phyloP scores from a whole-genome alignment of 2,888 invertebrate genomes.

The Orthonychiurus folsomi region DNA sequence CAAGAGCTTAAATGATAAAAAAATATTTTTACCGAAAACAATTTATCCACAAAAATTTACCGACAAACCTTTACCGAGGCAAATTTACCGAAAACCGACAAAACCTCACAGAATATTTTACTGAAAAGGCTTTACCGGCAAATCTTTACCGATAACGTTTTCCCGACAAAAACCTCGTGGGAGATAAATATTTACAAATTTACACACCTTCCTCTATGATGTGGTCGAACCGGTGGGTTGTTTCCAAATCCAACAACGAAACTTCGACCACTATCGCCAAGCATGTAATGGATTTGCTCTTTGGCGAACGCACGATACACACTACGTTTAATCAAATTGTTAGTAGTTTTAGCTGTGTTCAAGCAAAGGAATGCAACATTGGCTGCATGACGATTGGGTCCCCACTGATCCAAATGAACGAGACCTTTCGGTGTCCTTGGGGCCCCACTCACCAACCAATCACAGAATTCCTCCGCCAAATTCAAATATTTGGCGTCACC shows the following conservation, averaged over 20 bases:
- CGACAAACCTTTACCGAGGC: not conserved
- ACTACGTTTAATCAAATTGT: not conserved
- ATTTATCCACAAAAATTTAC: not conserved
- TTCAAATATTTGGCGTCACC: not conserved
- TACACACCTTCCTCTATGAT: slow-evolving; percentile 44
- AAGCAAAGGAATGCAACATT: slow-evolving; percentile 5
- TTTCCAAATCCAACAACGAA: slow-evolving; percentile 52
- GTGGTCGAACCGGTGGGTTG: slow-evolving; percentile 50
- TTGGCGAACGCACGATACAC: slow-evolving; percentile 49
- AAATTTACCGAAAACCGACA: no score
- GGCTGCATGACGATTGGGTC: not conserved
- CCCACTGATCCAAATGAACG: not conserved
- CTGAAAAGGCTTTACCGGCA: slow-evolving; percentile 2
- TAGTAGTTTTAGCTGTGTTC: not conserved
- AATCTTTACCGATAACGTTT: not conserved
- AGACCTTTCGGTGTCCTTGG: slow-evolving; percentile 5
- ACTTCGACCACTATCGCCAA: slow-evolving; percentile 50
- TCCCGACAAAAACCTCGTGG: no score
- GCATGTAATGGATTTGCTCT: slow-evolving; percentile 51
- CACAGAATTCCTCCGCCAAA: not conserved
- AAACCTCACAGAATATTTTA: no score
- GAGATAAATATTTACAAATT: no score
- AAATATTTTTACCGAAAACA: slow-evolving; percentile 11
- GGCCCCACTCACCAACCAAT: not conserved
- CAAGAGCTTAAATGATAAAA: slow-evolving; percentile 52